phyloP scores from a whole-genome alignment of 2,888 invertebrate species.

The Drosophila phalerata region DNA sequence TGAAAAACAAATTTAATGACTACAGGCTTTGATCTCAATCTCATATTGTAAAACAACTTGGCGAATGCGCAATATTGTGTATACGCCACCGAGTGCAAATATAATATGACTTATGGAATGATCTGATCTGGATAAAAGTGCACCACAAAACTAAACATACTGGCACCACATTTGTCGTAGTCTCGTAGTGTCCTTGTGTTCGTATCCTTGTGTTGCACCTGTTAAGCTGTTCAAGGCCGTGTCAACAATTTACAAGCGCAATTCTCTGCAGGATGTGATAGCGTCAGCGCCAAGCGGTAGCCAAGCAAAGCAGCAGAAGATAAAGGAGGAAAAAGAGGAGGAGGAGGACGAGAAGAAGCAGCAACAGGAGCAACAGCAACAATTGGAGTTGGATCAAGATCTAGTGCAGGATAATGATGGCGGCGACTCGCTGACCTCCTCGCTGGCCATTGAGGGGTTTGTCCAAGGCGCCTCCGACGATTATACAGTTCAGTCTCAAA shows the following conservation, averaged over 20 bases:
- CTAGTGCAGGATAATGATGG: constrained; percentile 58
- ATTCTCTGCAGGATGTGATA: constrained; percentile 69
- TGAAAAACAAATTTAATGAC: constrained; percentile 42
- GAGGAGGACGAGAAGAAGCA: constrained; percentile 14
- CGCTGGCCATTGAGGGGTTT: constrained; percentile 85
- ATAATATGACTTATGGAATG: constrained; percentile 3
- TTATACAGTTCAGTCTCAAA: constrained; percentile 86
- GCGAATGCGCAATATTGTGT: constrained; percentile 43
- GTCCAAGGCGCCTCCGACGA: constrained; percentile 85
- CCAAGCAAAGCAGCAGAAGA: neutral
- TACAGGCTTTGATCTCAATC: constrained; percentile 32
- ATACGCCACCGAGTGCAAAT: constrained; percentile 18
- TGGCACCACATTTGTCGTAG: constrained; percentile 44
- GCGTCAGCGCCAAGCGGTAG: constrained; percentile 32
- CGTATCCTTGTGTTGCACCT: constrained; percentile 40
- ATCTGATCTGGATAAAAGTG: constrained; percentile 15
- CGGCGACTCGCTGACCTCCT: constrained; percentile 82
- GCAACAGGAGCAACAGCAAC: neutral
- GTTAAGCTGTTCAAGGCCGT: constrained; percentile 15
- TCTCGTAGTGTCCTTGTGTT: constrained; percentile 41
- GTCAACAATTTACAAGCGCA: constrained; percentile 43
- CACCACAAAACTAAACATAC: constrained; percentile 17
- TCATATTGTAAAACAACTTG: constrained; percentile 3
- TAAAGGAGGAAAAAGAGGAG: neutral
- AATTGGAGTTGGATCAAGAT: constrained; percentile 24